These are phyloP conservation scores for Rhopalosiphum padi DNA, from an alignment of 1,140 invertebrate genomes.

Conservation along the genomic window DNA sequence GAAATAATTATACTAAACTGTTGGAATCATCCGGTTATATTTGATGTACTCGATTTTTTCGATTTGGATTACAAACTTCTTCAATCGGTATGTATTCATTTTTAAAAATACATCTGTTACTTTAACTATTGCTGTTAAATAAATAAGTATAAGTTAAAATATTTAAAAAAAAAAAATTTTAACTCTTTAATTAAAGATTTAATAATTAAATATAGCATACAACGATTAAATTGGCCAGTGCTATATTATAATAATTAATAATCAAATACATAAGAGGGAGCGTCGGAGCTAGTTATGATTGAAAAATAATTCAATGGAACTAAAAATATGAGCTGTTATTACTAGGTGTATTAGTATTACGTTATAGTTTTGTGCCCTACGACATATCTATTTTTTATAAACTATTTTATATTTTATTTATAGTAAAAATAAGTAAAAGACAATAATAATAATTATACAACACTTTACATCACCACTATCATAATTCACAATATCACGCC, in stretches of 20 bases:
- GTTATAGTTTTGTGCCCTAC: not conserved
- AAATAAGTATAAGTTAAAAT: not conserved
- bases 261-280: not conserved
- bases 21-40: constrained; percentile 35
- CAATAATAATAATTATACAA: not conserved
- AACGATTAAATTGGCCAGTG: not conserved
- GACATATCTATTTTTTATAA: not conserved
- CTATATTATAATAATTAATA: not conserved
- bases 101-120: not conserved
- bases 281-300: not conserved
- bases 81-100: constrained; percentile 23
- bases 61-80: constrained; percentile 44
- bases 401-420: not conserved
- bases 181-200: not conserved
- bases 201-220: not conserved
- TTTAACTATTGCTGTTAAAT: not conserved
- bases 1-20: constrained; percentile 17
- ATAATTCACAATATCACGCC: not conserved
- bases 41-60: constrained; percentile 27
- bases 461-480: not conserved
- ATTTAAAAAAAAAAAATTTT: not conserved
- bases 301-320: not conserved
- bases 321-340: not conserved
- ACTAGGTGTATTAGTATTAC: not conserved
- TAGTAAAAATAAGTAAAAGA: not conserved